Evolutionary conservation across 2,113 vertebrate species (phyloP).

Genomic region (Corythornis cristatus): DNA sequence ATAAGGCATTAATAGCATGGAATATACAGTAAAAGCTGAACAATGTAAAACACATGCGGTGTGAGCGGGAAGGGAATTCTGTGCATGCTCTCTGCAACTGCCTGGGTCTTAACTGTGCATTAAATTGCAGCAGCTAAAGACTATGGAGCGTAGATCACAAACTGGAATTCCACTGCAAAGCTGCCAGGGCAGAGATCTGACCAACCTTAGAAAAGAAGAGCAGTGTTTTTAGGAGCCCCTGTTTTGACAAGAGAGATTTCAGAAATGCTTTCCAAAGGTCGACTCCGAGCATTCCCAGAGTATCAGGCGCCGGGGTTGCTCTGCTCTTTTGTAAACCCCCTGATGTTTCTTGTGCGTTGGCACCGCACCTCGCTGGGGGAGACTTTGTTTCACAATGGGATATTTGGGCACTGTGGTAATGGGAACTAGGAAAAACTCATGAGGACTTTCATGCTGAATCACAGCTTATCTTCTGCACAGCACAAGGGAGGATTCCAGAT

Average conservation of each 20-base stretch:
- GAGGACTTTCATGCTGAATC: conserved; percentile 8
- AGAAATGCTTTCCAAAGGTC: conserved; percentile 26
- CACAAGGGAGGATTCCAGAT: neutral
- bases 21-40: neutral
- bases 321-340: conserved; percentile 54
- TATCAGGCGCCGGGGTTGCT: conserved; percentile 22
- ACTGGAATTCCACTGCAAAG: neutral
- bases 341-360: conserved; percentile 18
- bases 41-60: neutral
- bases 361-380: conserved; percentile 41
- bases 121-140: neutral
- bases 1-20: neutral
- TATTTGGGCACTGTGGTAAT: conserved; percentile 41
- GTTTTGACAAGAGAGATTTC: conserved; percentile 12
- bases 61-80: neutral
- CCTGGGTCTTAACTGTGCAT: neutral
- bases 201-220: neutral
- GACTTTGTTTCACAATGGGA: conserved; percentile 43
- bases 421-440: neutral
- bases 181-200: neutral
- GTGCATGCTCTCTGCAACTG: neutral
- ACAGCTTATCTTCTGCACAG: conserved; percentile 21
- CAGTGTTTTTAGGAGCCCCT: conserved; percentile 17
- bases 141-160: neutral
- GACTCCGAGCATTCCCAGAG: neutral